Evolutionary conservation across 2,888 invertebrate species (phyloP), one percentile per base, ranked within the genome.

Genomic region (Acanthosoma haemorrhoidale): DNA sequence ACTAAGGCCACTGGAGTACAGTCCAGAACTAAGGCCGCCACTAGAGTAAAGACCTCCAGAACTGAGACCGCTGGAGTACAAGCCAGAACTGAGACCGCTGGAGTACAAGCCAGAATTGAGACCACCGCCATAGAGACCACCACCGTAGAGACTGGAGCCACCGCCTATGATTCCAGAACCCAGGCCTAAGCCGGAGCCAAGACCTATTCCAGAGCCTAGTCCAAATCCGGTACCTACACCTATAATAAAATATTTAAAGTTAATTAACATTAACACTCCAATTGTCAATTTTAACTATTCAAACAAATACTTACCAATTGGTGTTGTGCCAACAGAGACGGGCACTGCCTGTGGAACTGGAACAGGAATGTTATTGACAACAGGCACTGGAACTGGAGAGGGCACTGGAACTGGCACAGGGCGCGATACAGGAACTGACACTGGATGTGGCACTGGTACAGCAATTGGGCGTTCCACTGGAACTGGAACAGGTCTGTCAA

Each of bases 401-500:
- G 72, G 72, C 2, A 76, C 84, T 0, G 83, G 84, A 73, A 83
- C 84, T 2, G 84, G 81, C 2, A 85, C 84, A 2, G 82, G 84
- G 38, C 82, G 81, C 3, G 84, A 82, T 51, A 84, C 82, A 2
- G 71, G 66, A 32, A 73, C 73, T 8, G 83, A 83, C 68, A 83
- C 80, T 70, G 83, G 83, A 0, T 85, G 83, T 1, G 82, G 79
- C 0, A 84, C 83, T 1, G 85, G 84, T 18, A 82, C 72, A 32
- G 75, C 70, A 0, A 75, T 73, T n/a, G 75, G 75, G 66, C 75
- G 82, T 1, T 83, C 83, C 0, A 85, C 84, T 69, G 73, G 64
- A 16, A 72, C 66, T 2, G 73, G 72, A 36, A 70, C 70, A 21
- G 70, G 70, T 18, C 83, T 80, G 41, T 81, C 80, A 3, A 83